Percentiles rank a stretch among this genome's conserved stretches.
Evolutionary conservation across 2,797 vertebrate genomes (phyloP).

Genomic region (Spondyliosoma cantharus): DNA sequence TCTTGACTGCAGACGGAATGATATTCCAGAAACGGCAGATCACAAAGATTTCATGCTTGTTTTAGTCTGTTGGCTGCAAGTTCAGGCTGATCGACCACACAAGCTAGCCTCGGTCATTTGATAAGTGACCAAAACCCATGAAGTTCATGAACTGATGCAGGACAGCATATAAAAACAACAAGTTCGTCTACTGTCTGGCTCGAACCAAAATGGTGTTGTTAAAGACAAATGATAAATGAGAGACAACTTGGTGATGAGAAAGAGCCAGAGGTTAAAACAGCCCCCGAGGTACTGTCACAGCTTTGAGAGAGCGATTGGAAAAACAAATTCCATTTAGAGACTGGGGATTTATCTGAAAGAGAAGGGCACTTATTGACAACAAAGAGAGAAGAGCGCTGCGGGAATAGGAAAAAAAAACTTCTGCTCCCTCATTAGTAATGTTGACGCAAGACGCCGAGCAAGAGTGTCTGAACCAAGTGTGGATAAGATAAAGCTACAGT

Average conservation of each 20-base stretch:
- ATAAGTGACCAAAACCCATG: constrained; percentile 27
- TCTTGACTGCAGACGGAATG: constrained; percentile 33
- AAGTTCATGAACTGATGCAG: not conserved
- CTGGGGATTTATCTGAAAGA: constrained; percentile 11
- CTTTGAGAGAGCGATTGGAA: not conserved
- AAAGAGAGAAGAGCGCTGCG: not conserved
- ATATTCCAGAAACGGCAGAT: constrained; percentile 31
- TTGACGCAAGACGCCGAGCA: constrained; percentile 32
- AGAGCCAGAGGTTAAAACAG: constrained; percentile 13
- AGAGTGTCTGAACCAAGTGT: constrained; percentile 9
- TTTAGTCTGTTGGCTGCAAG: constrained; percentile 20
- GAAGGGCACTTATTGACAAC: constrained; percentile 8
- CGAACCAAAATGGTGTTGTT: not conserved
- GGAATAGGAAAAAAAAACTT: constrained; percentile 9
- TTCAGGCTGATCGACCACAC: constrained; percentile 30
- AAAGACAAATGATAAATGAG: constrained; percentile 15
- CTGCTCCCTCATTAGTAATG: constrained; percentile 21
- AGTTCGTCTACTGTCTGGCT: constrained; percentile 1
- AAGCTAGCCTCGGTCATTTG: constrained; percentile 15
- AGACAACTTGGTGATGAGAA: not conserved
- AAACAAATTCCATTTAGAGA: not conserved
- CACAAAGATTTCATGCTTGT: constrained; percentile 9
- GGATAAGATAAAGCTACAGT: constrained; percentile 68
- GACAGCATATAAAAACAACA: constrained; percentile 5
- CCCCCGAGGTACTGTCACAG: not conserved